A percentile compares a stretch with the other conserved stretches of the same genome.
Conservation (phyloP, 2,113 vertebrate genomes). For the Aphelocoma coerulescens region DNA sequence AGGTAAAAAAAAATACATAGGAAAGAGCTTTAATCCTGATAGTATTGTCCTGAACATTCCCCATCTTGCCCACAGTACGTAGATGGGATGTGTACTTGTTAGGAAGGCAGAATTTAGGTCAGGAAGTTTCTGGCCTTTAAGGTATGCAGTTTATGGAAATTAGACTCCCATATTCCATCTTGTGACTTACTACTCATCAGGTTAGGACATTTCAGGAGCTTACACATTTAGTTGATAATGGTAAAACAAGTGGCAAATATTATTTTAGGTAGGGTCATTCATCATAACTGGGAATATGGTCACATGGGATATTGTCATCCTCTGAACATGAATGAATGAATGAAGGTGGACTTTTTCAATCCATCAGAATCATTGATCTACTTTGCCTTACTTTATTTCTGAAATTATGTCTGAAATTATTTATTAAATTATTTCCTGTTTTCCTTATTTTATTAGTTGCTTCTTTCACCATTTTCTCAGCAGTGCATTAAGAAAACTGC, state of each 20-base stretch:
- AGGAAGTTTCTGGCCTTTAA: background rate
- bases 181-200: background rate
- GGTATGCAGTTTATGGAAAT: background rate
- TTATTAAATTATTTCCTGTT: background rate
- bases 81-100: background rate
- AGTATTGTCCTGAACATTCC: background rate
- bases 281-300: background rate
- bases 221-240: background rate
- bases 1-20: background rate
- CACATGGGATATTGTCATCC: background rate
- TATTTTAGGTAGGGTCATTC: background rate
- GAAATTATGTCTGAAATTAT: background rate
- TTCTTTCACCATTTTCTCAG: background rate
- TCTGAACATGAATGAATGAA: background rate
- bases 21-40: background rate
- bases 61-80: rapidly evolving
- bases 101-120: background rate
- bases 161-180: background rate
- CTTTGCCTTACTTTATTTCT: background rate
- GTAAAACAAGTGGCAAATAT: background rate
- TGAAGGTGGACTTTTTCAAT: background rate
- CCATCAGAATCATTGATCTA: background rate
- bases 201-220: background rate
- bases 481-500: background rate
- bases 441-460: background rate